These are phyloP conservation scores for Geopemphigus sp. DNA, from an alignment of 1,140 invertebrate genomes.

Conservation along the genomic window DNA sequence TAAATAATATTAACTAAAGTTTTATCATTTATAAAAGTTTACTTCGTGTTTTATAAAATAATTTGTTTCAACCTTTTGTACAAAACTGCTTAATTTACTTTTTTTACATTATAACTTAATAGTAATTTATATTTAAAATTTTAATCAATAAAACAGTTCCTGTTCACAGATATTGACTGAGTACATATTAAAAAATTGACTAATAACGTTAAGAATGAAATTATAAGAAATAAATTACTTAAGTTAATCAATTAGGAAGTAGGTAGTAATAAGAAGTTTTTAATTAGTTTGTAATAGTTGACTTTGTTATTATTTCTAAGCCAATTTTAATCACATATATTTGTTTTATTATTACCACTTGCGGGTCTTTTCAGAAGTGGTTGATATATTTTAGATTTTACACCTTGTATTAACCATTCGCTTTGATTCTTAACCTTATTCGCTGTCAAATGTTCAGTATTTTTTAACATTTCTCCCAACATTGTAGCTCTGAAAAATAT, in stretches of 20 bases:
- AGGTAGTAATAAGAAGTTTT: background rate
- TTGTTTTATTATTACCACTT: conserved; percentile 62
- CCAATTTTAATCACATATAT: background rate
- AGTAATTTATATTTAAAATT: background rate
- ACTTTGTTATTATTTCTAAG: conserved; percentile 17
- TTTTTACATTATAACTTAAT: background rate
- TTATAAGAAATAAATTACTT: conserved; percentile 53
- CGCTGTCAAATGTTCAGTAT: conserved; percentile 58
- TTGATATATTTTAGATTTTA: conserved; percentile 68
- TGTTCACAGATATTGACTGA: background rate
- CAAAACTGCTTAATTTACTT: background rate
- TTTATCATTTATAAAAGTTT: background rate
- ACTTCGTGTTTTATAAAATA: background rate
- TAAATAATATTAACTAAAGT: background rate
- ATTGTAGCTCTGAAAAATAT: conserved; percentile 65
- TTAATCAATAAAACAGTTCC: conserved; percentile 3
- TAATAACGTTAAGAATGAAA: conserved; percentile 22
- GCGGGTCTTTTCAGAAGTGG: conserved; percentile 70
- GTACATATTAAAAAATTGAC: background rate
- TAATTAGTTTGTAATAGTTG: background rate
- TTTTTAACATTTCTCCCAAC: conserved; percentile 67
- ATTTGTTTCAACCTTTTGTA: no score
- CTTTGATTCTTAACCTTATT: conserved; percentile 56
- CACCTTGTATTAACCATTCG: conserved; percentile 67
- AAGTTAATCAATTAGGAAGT: background rate